Evolutionary conservation across 2,888 invertebrate genomes (phyloP).

Genomic region (Gerris lacustris): DNA sequence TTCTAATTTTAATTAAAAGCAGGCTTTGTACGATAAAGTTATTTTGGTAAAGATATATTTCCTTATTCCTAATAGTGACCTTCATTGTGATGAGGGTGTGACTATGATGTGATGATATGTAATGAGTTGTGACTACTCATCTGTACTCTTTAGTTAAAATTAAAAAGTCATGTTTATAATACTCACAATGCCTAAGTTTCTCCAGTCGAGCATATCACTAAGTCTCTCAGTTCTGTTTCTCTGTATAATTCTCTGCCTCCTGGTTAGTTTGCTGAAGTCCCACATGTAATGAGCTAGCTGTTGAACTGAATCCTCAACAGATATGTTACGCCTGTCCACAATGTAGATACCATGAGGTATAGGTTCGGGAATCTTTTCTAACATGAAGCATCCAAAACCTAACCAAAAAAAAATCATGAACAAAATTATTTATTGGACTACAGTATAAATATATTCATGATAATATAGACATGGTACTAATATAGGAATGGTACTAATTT

Average conservation of each 20-base stretch:
- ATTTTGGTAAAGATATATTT: no score
- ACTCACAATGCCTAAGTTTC: constrained; percentile 89
- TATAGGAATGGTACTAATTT: no score
- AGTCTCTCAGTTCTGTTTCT: constrained; percentile 93
- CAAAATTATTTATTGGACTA: background rate
- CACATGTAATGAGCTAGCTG: constrained; percentile 85
- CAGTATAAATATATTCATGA: background rate
- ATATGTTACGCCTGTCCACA: constrained; percentile 83
- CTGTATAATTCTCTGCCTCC: constrained; percentile 94
- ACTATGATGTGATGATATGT: no score
- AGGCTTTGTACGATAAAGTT: no score
- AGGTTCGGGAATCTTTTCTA: constrained; percentile 93
- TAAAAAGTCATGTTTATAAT: no score
- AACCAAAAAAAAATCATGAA: constrained; percentile 25
- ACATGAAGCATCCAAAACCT: constrained; percentile 97
- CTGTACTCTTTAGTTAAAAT: no score
- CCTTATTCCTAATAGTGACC: no score
- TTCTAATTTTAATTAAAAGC: no score
- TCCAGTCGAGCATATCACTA: constrained; percentile 95
- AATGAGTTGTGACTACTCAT: no score
- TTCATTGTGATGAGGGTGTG: no score
- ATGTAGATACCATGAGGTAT: constrained; percentile 98
- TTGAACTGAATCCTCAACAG: constrained; percentile 78
- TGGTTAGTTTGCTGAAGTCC: constrained; percentile 77
- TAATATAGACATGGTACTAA: no score